Evolutionary conservation across 2,888 invertebrate species (phyloP).

Genomic region (Epirrita christyi): DNA sequence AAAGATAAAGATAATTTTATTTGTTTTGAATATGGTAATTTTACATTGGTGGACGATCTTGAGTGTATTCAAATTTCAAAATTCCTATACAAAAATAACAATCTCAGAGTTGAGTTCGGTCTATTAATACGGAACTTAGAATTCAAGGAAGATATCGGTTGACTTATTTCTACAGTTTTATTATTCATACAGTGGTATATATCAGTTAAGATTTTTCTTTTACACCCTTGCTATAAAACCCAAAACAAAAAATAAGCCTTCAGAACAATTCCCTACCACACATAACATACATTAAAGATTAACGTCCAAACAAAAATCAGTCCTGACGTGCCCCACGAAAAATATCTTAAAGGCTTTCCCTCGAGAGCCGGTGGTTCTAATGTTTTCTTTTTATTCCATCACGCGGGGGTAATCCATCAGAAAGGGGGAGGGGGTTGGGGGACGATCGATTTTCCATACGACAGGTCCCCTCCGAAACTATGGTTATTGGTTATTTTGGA

Average conservation of each 20-base stretch:
- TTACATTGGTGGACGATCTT: too few species aligned
- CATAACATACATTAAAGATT: conserved; percentile 58
- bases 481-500: conserved; percentile 78
- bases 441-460: conserved; percentile 73
- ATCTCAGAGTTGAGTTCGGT: too few species aligned
- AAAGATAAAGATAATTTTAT: too few species aligned
- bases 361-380: conserved; percentile 63
- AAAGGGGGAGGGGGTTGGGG: conserved; percentile 37
- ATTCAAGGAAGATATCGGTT: too few species aligned
- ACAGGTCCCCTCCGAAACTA: conserved; percentile 72
- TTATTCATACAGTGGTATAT: too few species aligned
- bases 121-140: too few species aligned
- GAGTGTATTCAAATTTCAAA: too few species aligned
- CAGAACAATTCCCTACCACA: conserved; percentile 33
- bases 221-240: background rate
- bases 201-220: background rate
- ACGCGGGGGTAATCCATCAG: conserved; percentile 76
- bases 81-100: too few species aligned
- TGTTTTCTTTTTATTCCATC: conserved; percentile 81
- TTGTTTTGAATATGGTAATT: too few species aligned
- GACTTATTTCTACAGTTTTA: too few species aligned
- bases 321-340: conserved; percentile 67
- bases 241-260: conserved; percentile 27
- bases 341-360: conserved; percentile 67
- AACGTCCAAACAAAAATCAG: conserved; percentile 63